Evolutionary conservation across 1,140 invertebrate genomes (phyloP).

Genomic region (Papilio polytes): DNA sequence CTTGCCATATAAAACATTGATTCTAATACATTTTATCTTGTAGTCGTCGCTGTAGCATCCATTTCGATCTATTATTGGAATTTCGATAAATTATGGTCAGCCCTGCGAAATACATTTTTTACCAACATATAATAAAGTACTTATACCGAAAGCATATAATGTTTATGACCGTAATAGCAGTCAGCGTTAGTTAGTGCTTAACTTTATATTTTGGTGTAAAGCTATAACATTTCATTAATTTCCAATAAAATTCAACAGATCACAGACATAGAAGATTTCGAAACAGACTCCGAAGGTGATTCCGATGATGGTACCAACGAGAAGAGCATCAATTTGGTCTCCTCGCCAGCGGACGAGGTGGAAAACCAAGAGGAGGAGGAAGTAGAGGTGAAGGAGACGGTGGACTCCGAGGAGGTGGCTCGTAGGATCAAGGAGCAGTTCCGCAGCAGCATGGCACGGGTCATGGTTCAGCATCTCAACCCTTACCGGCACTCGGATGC

Average conservation of each 20-base stretch:
- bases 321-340: constrained; percentile 20
- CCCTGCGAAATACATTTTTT: too few relatives aligned
- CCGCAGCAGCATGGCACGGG: constrained; percentile 93
- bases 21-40: too few relatives aligned
- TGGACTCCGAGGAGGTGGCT: constrained; percentile 74
- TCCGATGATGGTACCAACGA: constrained; percentile 48
- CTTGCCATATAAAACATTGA: too few relatives aligned
- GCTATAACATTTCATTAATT: too few relatives aligned
- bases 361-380: constrained; percentile 15
- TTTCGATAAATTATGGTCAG: too few relatives aligned
- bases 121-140: too few relatives aligned
- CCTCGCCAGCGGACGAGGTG: constrained; percentile 7
- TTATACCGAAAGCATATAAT: too few relatives aligned
- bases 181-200: too few relatives aligned
- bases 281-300: constrained; percentile 54
- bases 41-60: too few relatives aligned
- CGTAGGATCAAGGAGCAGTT: constrained; percentile 94
- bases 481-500: constrained; percentile 92
- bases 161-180: too few relatives aligned
- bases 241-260: constrained; percentile 43
- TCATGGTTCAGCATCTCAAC: constrained; percentile 95
- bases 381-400: constrained; percentile 18
- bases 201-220: too few relatives aligned
- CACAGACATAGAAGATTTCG: constrained; percentile 60
- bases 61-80: too few relatives aligned